Evolutionary conservation across 2,888 invertebrate genomes (phyloP), one percentile per base, ranked within the genome.

Genomic region (Agrotis segetum): DNA sequence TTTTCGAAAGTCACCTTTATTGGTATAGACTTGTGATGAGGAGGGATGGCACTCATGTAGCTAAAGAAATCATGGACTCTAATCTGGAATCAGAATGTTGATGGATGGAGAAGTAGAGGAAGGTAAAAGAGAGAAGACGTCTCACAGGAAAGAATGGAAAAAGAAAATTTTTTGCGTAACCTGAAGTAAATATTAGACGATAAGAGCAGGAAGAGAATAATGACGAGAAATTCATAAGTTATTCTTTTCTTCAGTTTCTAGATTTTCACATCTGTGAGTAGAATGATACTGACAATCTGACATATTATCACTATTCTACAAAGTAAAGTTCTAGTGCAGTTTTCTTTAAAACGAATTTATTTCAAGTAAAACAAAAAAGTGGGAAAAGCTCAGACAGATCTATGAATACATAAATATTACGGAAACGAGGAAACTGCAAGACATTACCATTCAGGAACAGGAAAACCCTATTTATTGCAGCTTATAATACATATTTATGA

Each of bases 401-500:
- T 52, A 24, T 70, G 71, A 71, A 63, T 44, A 21, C 55, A 53
- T 60, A 70, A 70, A 40, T 61, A 71, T 55, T 4, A 17, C 19
- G 24, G 46, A 47, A 70, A 47, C 16, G 47, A 16, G 17, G 11
- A 70, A 59, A 21, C 53, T 53, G 19, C 2, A 29, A 29, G 14
- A 62, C 17, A 47, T 40, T 61, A n/a, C 34, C 47, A 47, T 53
- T 61, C 24, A 40, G 53, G 11, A 13, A 49, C 55, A 56, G 53
- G 63, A 63, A 55, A 40, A 46, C 44, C 46, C 11, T 59, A 44
- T 52, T 59, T 72, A 64, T 66, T 47, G 46, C 65, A 72, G 55
- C 47, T 46, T 72, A 13, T 17, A 55, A 55, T 64, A 58, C 44
- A 61, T 58, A 50, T 58, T 50, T 58, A 72, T 65, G 19, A 47